Base-by-base conservation (phyloP, 2,113 vertebrate genomes). In the Hipposideros armiger region DNA sequence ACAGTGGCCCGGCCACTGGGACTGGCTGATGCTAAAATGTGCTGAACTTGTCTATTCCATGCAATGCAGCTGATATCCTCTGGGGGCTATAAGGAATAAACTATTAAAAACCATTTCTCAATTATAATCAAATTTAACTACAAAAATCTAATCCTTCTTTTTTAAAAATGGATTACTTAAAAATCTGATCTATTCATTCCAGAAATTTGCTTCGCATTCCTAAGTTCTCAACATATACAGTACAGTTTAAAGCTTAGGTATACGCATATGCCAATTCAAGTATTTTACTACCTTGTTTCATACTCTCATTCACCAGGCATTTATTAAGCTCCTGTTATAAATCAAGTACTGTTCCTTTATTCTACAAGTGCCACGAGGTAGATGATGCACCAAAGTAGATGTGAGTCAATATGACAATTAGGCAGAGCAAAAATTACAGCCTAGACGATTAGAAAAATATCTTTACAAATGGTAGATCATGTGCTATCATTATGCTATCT, bases 11-110 rank as follows among this genome's bases (percentile, higher is more conserved):
- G 98, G 81, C 99, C 99, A 0, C 99, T 99, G 3, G 99, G 99
- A 96, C 99, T 99, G 76, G 99, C 99, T 0, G 99, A 99, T 0
- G 99, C 99, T 96, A 99, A 98, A 96, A 99, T 99, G 92, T 99
- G 99, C 94, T 99, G 99, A 36, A 99, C 99, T 72, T 99, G 99
- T 93, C 98, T 98, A 97, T 99, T 99, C 99, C 99, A 99, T 0
- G 98, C 98, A 9, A 99, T 98, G 76, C 98, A 99, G 98, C 99
- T 99, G 98, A 99, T 99, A 97, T 99, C 99, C 98, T 99, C 99
- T 22, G 98, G 98, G 28, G 99, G 99, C 99, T 99, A 85, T 15
- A 30, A 17, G 40, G 83, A 97, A 96, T 40, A 98, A 9, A 97
- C 3, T 28, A 93, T 81, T 96, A 90, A 85, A 83, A 95, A 58